These are phyloP conservation scores for Drosophila bocki DNA, from an alignment of 1,140 invertebrate genomes.

Conservation along the genomic window DNA sequence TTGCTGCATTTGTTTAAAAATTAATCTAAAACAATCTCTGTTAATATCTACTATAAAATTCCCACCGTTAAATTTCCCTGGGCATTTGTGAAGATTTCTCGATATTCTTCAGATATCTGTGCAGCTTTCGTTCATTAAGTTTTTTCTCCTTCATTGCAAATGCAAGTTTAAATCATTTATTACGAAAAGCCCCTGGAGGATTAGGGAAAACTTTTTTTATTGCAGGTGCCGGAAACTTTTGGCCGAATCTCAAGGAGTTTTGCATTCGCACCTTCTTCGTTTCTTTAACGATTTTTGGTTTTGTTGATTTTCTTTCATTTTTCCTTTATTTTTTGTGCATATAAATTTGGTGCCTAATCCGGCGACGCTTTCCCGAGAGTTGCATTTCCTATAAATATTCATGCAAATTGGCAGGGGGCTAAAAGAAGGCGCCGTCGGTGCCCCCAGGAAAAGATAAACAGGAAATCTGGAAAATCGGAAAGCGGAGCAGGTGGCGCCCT, in stretches of 20 bases:
- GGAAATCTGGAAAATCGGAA: constrained; percentile 29
- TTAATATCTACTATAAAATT: not conserved
- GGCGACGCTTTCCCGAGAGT: constrained; percentile 41
- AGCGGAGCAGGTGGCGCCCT: constrained; percentile 37
- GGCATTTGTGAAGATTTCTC: not conserved
- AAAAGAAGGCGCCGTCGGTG: constrained; percentile 5
- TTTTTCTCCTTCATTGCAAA: constrained; percentile 37
- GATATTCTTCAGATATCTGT: constrained; percentile 2
- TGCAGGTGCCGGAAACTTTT: constrained; percentile 58
- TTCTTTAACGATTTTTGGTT: constrained; percentile 40
- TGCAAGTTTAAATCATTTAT: constrained; percentile 61
- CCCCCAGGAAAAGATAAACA: constrained; percentile 57
- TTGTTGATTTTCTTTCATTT: constrained; percentile 30
- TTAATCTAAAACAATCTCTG: not conserved
- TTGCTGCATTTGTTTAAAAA: not conserved
- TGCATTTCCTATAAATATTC: constrained; percentile 78
- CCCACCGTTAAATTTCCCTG: not conserved
- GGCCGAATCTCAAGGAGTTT: constrained; percentile 40
- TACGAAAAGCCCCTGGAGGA: constrained; percentile 46
- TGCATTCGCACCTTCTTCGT: constrained; percentile 45
- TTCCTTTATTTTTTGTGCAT: constrained; percentile 34
- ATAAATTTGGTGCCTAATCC: constrained; percentile 74
- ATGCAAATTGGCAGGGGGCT: constrained; percentile 55
- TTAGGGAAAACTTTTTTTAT: constrained; percentile 52
- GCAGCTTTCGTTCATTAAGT: constrained; percentile 15